These are phyloP conservation scores for Brachionus rotundiformis DNA, from an alignment of 1,140 invertebrate species.

Conservation along the genomic window DNA sequence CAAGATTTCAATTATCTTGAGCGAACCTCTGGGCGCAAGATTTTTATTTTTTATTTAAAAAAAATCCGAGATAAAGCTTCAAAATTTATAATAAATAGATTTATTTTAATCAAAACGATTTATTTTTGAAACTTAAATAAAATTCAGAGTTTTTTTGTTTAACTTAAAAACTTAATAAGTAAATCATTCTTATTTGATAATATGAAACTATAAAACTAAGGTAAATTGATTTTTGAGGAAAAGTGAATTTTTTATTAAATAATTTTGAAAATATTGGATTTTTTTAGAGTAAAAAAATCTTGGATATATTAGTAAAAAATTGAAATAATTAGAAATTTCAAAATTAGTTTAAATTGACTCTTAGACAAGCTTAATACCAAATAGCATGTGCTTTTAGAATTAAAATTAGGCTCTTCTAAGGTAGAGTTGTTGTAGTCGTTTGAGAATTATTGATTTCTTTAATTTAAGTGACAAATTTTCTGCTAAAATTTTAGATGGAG, in stretches of 20 bases:
- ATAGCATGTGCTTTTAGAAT: slow-evolving; percentile 3
- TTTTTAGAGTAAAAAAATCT: too few relatives aligned
- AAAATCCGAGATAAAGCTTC: background rate
- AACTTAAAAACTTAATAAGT: background rate
- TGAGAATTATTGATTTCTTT: background rate
- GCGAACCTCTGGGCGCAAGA: background rate
- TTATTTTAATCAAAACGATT: too few relatives aligned
- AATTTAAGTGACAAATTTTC: background rate
- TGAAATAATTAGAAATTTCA: background rate
- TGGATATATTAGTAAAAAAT: too few relatives aligned
- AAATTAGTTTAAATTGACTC: background rate
- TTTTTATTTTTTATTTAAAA: background rate
- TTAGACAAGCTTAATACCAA: slow-evolving; percentile 6
- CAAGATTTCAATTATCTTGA: background rate
- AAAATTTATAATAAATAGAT: background rate
- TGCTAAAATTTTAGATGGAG: background rate
- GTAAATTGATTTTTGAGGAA: background rate
- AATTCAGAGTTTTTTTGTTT: background rate
- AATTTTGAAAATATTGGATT: slow-evolving; percentile 1
- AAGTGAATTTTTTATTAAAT: background rate
- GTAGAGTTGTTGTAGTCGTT: background rate
- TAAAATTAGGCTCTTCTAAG: background rate
- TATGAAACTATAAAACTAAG: background rate
- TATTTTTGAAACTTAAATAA: too few relatives aligned
- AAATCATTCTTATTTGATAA: background rate